Percentiles rank a stretch among this genome's conserved stretches.
Conservation (phyloP, 2,888 invertebrate species). For the Mythimna ferrago region DNA sequence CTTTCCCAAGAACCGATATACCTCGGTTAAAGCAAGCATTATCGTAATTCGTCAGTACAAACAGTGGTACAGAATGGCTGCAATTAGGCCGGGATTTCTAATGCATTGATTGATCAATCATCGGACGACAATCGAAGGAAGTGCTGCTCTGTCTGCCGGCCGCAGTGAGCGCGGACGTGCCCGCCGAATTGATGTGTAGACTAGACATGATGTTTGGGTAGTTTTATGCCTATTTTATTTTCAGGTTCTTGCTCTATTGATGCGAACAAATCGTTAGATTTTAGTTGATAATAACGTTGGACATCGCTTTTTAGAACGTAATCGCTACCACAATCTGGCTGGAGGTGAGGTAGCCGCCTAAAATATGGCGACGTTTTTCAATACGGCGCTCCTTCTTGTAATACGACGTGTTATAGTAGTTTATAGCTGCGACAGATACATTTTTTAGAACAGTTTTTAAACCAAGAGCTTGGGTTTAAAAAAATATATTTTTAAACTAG, state of each 20-base stretch:
- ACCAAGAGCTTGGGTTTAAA: no score
- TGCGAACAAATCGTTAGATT: background rate
- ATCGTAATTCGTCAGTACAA: constrained; percentile 82
- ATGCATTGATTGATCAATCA: constrained; percentile 90
- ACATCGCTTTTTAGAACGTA: no score
- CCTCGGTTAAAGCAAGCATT: constrained; percentile 64
- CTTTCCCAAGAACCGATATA: constrained; percentile 27
- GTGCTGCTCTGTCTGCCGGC: constrained; percentile 80
- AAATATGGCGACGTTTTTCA: no score
- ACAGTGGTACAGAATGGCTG: constrained; percentile 83
- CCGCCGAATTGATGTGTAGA: constrained; percentile 69
- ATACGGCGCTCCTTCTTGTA: no score
- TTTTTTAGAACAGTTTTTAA: no score
- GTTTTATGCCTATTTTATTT: constrained; percentile 52
- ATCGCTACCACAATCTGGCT: no score
- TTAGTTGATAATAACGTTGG: no score
- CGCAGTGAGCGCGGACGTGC: constrained; percentile 83
- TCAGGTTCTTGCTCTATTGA: background rate
- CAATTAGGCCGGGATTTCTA: constrained; percentile 88
- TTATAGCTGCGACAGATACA: no score
- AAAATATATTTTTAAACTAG: no score
- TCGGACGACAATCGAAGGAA: constrained; percentile 85
- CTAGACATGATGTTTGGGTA: constrained; percentile 31
- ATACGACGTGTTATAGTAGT: no score
- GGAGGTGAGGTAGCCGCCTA: no score